Conservation (phyloP, 2,113 vertebrate species). For the Cottus gobio region DNA sequence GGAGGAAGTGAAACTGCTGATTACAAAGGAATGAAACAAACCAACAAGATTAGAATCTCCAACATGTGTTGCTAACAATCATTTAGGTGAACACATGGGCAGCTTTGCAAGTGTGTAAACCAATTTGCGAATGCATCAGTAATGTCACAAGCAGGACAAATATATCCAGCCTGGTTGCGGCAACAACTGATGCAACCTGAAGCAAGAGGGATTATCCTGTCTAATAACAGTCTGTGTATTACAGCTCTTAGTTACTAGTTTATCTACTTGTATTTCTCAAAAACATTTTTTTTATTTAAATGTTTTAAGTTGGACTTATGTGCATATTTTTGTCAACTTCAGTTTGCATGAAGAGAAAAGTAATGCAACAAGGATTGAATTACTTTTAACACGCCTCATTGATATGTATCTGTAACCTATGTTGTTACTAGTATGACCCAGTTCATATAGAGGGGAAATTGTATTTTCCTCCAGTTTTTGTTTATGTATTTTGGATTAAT, state of each 20-base stretch:
- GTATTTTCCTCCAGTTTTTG: background rate
- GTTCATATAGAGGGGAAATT: background rate
- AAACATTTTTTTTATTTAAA: background rate
- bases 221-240: background rate
- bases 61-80: constrained; percentile 1
- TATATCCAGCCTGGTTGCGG: constrained; percentile 36
- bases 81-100: constrained; percentile 4
- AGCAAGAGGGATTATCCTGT: constrained; percentile 48
- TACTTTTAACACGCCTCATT: background rate
- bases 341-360: background rate
- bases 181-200: constrained; percentile 57
- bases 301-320: background rate
- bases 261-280: background rate
- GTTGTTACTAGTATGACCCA: background rate
- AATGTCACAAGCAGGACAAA: constrained; percentile 33
- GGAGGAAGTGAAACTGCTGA: background rate
- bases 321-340: background rate
- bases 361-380: background rate
- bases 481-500: background rate
- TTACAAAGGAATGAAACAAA: background rate
- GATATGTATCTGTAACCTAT: background rate
- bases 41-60: background rate
- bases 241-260: background rate
- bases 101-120: constrained; percentile 38
- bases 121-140: constrained; percentile 40